A percentile compares a stretch with the other conserved stretches of the same genome.
Conservation (phyloP, 35 echinoderm and acorn worm species). For the Stichopus chloronotus region DNA sequence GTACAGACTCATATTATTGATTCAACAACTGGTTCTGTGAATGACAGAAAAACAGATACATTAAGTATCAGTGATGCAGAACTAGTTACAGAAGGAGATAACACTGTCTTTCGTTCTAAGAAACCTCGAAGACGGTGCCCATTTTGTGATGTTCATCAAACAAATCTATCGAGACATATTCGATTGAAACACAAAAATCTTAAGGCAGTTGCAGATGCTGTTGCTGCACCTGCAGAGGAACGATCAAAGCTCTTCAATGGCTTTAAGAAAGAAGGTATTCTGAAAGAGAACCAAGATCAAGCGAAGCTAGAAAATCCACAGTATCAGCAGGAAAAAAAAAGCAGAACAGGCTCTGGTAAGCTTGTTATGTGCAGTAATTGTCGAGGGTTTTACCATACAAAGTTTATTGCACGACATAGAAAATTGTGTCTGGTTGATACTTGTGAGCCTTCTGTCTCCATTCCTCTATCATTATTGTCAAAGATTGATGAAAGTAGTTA, state of each 20-base stretch:
- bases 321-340: conserved; percentile 46
- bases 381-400: conserved; percentile 26
- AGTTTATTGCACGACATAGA: conserved; percentile 17
- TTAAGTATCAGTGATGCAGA: conserved; percentile 10
- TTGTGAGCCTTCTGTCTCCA: neutral
- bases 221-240: conserved; percentile 37
- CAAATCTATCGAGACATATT: conserved; percentile 53
- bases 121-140: conserved; percentile 18
- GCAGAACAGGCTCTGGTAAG: neutral
- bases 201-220: conserved; percentile 34
- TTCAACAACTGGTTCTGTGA: conserved; percentile 9
- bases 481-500: neutral
- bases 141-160: conserved; percentile 47
- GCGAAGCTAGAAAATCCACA: conserved; percentile 35
- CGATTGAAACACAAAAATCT: conserved; percentile 34
- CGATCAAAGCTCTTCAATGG: neutral
- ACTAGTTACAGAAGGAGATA: neutral
- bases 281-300: conserved; percentile 52
- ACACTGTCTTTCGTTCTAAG: neutral
- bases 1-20: conserved; percentile 16
- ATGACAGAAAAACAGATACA: neutral
- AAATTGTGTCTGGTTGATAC: conserved; percentile 22
- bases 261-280: conserved; percentile 60
- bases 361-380: conserved; percentile 58
- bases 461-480: conserved; percentile 18